Conservation (phyloP, 2,888 invertebrate genomes). For the Sarcophaga caerulescens region DNA sequence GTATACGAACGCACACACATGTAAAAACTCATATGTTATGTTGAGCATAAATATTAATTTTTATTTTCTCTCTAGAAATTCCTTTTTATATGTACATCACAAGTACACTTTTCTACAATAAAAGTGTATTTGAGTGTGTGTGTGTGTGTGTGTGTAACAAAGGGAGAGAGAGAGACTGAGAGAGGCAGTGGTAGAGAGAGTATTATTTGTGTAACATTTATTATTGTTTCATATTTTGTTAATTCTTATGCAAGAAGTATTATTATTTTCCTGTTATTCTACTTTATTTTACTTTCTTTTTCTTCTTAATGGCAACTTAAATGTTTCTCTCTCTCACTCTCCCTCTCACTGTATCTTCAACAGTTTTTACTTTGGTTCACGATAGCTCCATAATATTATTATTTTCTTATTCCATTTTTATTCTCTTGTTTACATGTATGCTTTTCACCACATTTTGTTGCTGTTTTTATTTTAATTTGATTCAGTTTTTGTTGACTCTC, state of each 20-base stretch:
- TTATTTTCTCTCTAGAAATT: too few species aligned
- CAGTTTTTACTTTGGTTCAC: slow-evolving; percentile 46
- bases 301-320: slow-evolving; percentile 30
- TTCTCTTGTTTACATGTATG: neutral
- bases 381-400: slow-evolving; percentile 52
- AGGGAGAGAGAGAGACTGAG: too few species aligned
- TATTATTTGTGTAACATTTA: neutral
- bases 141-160: too few species aligned
- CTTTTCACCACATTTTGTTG: slow-evolving; percentile 32
- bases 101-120: neutral
- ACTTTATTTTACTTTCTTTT: slow-evolving; percentile 3
- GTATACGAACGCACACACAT: neutral
- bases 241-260: neutral
- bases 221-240: neutral
- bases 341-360: neutral
- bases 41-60: too few species aligned
- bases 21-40: neutral
- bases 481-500: slow-evolving; percentile 29
- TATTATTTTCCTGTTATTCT: slow-evolving; percentile 23
- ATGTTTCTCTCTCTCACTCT: slow-evolving; percentile 26
- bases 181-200: neutral
- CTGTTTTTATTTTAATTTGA: slow-evolving; percentile 46
- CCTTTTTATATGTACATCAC: too few species aligned
- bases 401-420: slow-evolving; percentile 29
- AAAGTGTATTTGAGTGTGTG: too few species aligned